phyloP scores from a whole-genome alignment of 2,888 invertebrate genomes.

The Tryphoninae sp. region DNA sequence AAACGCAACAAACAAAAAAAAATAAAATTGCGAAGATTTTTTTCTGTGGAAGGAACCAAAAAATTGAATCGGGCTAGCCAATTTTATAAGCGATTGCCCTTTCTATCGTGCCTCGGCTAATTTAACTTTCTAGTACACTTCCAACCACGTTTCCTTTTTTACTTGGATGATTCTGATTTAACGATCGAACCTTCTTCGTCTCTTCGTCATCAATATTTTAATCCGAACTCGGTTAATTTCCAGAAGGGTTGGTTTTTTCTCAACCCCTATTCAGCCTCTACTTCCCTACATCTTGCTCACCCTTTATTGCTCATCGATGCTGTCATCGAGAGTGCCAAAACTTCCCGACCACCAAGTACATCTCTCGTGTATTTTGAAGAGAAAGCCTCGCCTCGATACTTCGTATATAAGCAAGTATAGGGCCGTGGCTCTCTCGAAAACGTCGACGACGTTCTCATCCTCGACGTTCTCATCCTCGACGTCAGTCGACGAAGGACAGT shows the following conservation, averaged over 20 bases:
- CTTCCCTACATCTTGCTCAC: neutral
- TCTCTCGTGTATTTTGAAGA: slow-evolving; percentile 31
- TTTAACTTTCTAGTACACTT: slow-evolving; percentile 40
- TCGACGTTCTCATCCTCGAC: slow-evolving; percentile 41
- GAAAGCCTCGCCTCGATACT: neutral
- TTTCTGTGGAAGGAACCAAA: neutral
- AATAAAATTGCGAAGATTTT: neutral
- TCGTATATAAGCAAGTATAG: slow-evolving; percentile 9
- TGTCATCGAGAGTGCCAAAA: slow-evolving; percentile 38
- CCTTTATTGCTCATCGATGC: neutral
- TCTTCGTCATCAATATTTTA: neutral
- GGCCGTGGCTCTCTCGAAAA: slow-evolving; percentile 33
- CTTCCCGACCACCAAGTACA: slow-evolving; percentile 23
- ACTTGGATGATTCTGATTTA: slow-evolving; percentile 6
- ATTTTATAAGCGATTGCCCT: slow-evolving; percentile 48
- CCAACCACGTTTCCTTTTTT: slow-evolving; percentile 20
- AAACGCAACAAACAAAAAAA: slow-evolving; percentile 16
- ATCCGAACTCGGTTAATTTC: neutral
- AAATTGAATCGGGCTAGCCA: slow-evolving; percentile 6
- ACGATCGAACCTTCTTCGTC: neutral
- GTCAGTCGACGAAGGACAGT: slow-evolving; percentile 54
- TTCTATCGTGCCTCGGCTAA: slow-evolving; percentile 41
- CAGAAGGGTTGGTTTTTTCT: neutral
- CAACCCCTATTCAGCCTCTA: neutral
- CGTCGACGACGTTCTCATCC: slow-evolving; percentile 34